Base-by-base conservation (phyloP, 2,113 vertebrate genomes). In the Phylloscopus whistleri region DNA sequence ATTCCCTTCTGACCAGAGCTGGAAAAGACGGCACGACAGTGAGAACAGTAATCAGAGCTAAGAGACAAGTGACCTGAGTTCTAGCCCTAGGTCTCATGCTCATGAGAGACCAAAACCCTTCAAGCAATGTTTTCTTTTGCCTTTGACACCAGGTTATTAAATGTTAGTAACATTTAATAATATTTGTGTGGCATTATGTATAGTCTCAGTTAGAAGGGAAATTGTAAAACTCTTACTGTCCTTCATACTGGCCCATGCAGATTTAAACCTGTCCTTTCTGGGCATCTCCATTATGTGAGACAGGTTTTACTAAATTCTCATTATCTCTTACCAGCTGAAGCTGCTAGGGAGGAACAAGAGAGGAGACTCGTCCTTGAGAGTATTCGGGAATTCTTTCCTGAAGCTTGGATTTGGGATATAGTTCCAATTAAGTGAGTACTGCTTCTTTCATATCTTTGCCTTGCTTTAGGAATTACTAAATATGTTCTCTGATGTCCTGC, bases 321-420 rank as follows among this genome's bases (percentile, higher is more conserved):
- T 84, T 69, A 11, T 74, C 35, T 85, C 23, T 94, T 59, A 41
- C 4, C 41, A 89, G 87, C 23, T 55, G 94, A 95, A 74, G 22
- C 67, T 85, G 64, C 16, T 44, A 73, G 66, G 69, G 94, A 94
- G 30, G 80, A 90, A n/a, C 60, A 0, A 41, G 77, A 55, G 31
- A 75, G 81, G 20, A 87, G 10, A 52, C 11, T 33, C 12, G 1
- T 73, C 15, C 31, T 83, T 76, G 94, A 97, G 79, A 98, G 96
- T 6, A 24, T 98, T 76, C 96, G 98, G 59, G 97, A 87, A 13
- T 98, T 96, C 93, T 99, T 99, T 77, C 98, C 98, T 17, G 98
- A 99, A 93, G 98, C 98, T 15, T 99, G 98, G 98, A 97, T 99
- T 93, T 99, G 98, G 98, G 97, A 98, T 90, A 96, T 98, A 8